Percentiles rank a stretch among this genome's conserved stretches.
phyloP scores from a whole-genome alignment of 2,888 invertebrate species.

The Drosophila monieri region DNA sequence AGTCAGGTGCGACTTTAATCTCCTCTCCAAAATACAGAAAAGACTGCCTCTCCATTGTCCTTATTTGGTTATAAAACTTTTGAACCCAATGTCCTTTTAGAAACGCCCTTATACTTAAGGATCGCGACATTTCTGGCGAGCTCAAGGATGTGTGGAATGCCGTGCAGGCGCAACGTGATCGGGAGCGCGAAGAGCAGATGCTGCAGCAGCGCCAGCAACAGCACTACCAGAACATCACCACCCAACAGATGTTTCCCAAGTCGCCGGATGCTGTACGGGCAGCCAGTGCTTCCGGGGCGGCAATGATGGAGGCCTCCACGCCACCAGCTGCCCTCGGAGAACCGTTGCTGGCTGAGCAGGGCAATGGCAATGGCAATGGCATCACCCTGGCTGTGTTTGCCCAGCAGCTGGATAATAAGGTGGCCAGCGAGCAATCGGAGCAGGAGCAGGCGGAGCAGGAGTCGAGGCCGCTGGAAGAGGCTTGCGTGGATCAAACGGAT shows the following conservation, averaged over 20 bases:
- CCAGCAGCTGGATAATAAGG: constrained; percentile 75
- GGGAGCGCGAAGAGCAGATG: constrained; percentile 83
- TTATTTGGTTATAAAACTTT: neutral
- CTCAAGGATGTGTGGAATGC: constrained; percentile 90
- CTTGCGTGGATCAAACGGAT: constrained; percentile 67
- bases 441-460: constrained; percentile 27
- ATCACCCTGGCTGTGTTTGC: constrained; percentile 71
- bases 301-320: constrained; percentile 40
- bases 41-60: no score
- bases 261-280: constrained; percentile 63
- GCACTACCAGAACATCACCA: constrained; percentile 81
- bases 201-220: constrained; percentile 82
- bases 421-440: constrained; percentile 62
- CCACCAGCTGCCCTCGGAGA: constrained; percentile 59
- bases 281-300: constrained; percentile 47
- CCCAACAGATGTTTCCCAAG: constrained; percentile 82
- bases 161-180: constrained; percentile 85
- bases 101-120: constrained; percentile 87
- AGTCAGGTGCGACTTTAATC: constrained; percentile 82
- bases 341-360: constrained; percentile 53
- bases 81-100: constrained; percentile 49
- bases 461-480: constrained; percentile 35
- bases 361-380: constrained; percentile 53
- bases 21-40: neutral
- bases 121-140: constrained; percentile 89